These are phyloP conservation scores for Drosophila robusta DNA, from an alignment of 2,888 invertebrate species.

Conservation along the genomic window DNA sequence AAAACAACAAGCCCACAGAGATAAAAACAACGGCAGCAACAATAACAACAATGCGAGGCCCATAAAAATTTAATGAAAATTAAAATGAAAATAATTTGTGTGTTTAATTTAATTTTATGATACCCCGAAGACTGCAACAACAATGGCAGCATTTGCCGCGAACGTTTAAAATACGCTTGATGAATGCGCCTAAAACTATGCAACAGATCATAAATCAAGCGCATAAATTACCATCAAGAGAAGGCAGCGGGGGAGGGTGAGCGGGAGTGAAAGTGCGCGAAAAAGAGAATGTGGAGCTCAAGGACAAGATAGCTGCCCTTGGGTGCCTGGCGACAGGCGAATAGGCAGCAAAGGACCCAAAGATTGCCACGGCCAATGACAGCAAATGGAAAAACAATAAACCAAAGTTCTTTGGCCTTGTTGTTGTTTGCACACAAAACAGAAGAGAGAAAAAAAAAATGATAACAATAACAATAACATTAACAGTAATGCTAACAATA, in stretches of 20 bases:
- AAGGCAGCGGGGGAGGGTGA: not conserved
- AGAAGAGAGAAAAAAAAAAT: constrained; percentile 44
- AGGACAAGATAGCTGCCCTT: not conserved
- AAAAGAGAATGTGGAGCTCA: not conserved
- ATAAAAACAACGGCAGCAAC: constrained; percentile 37
- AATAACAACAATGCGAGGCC: constrained; percentile 25
- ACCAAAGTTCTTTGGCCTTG: constrained; percentile 39
- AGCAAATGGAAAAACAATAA: constrained; percentile 78
- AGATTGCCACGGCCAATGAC: constrained; percentile 28
- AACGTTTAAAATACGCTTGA: constrained; percentile 50
- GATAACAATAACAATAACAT: constrained; percentile 78
- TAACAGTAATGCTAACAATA: constrained; percentile 70
- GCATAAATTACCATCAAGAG: constrained; percentile 67
- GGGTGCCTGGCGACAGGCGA: not conserved
- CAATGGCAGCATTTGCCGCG: constrained; percentile 29
- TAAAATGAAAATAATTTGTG: constrained; percentile 81
- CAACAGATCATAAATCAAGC: constrained; percentile 78
- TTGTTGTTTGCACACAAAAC: constrained; percentile 23
- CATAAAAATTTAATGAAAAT: constrained; percentile 80
- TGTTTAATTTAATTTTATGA: constrained; percentile 79
- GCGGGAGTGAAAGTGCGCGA: not conserved
- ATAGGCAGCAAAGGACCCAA: constrained; percentile 2
- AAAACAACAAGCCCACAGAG: constrained; percentile 43
- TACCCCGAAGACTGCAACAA: constrained; percentile 65
- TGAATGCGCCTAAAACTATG: constrained; percentile 80